These are phyloP conservation scores for Epizoanthus stellaris DNA, from an alignment of 92 coral and sea anemone genomes.

Conservation along the genomic window DNA sequence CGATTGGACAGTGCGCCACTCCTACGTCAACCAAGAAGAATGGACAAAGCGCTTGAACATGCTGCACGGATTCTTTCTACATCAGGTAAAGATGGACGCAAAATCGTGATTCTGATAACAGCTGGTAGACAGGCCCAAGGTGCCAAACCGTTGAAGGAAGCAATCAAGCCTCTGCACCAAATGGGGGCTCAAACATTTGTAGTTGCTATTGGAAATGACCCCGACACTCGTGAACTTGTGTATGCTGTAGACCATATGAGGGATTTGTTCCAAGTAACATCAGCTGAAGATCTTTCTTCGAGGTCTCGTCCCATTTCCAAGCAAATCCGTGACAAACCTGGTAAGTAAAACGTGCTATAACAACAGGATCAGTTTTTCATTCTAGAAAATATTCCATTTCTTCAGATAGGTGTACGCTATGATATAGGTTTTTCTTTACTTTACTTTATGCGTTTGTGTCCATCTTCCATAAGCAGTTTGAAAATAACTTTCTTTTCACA, in stretches of 20 bases:
- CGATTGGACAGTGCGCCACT: conserved; percentile 44
- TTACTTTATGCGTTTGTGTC: too few relatives aligned
- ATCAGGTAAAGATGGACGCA: conserved; percentile 39
- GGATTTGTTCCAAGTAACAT: conserved; percentile 48
- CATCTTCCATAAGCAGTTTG: too few relatives aligned
- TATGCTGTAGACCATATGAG: conserved; percentile 50
- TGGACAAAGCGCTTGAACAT: conserved; percentile 61
- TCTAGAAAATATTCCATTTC: too few relatives aligned
- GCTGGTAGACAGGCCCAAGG: conserved; percentile 66
- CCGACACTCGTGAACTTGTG: conserved; percentile 35
- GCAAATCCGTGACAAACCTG: conserved; percentile 39
- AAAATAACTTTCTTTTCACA: too few relatives aligned
- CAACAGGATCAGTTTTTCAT: too few relatives aligned
- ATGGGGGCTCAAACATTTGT: conserved; percentile 74
- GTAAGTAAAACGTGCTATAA: not conserved
- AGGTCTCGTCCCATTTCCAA: conserved; percentile 16
- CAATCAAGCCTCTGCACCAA: conserved; percentile 68
- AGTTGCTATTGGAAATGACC: conserved; percentile 78
- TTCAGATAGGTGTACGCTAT: too few relatives aligned
- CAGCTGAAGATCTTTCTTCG: conserved; percentile 26
- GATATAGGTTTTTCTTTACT: too few relatives aligned
- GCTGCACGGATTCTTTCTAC: conserved; percentile 50
- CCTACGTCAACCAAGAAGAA: conserved; percentile 61
- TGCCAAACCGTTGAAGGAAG: conserved; percentile 60
- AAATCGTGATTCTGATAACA: conserved; percentile 65